phyloP scores from a whole-genome alignment of 2,888 invertebrate species.

The Cyclophora punctaria region DNA sequence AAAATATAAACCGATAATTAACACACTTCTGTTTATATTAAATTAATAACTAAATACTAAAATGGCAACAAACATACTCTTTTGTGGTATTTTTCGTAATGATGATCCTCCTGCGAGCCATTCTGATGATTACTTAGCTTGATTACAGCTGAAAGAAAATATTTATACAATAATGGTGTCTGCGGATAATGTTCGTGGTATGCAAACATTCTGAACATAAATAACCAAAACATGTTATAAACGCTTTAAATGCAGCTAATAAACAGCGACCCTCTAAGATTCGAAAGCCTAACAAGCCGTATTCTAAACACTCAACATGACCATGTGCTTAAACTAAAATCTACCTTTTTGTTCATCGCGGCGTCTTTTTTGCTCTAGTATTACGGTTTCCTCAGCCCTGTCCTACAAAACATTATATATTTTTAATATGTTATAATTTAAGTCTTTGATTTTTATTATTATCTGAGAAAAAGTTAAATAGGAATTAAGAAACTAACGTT shows the following conservation, averaged over 20 bases:
- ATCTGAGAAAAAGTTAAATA: no score
- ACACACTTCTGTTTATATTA: no score
- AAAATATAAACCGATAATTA: conserved; percentile 30
- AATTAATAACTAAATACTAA: background rate
- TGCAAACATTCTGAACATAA: no score
- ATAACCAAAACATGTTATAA: no score
- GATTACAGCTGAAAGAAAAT: conserved; percentile 56
- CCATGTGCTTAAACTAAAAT: background rate
- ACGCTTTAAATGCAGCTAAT: no score
- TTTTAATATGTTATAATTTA: background rate
- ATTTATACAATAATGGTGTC: no score
- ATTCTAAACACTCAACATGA: no score
- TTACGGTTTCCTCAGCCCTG: conserved; percentile 80
- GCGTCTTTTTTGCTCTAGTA: conserved; percentile 83
- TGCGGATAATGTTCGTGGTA: no score
- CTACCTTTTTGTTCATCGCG: conserved; percentile 87
- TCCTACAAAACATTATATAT: conserved; percentile 66
- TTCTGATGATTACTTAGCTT: conserved; percentile 83
- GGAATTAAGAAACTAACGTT: no score
- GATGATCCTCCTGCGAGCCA: conserved; percentile 82
- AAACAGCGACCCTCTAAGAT: no score
- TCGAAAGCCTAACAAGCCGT: no score
- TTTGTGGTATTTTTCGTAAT: conserved; percentile 85
- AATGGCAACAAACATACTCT: conserved; percentile 70
- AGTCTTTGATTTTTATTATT: no score